Percentiles rank a stretch among this genome's conserved stretches.
Conservation (phyloP, 2,888 invertebrate species). For the Colletes collaris region DNA sequence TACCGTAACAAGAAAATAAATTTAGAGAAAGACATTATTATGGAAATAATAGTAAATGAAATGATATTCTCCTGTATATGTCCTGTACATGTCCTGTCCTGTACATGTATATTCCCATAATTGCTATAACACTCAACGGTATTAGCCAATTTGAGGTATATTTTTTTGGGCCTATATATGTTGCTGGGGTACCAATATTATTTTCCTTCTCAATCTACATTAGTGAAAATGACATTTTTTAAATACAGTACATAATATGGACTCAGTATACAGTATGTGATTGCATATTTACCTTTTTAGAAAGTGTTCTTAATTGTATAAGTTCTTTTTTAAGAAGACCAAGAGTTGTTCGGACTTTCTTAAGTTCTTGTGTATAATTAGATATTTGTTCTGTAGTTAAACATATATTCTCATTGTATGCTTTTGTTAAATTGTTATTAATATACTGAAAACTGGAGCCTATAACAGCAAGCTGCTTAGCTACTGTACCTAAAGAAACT, state of each 20-base stretch:
- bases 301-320: constrained; percentile 57
- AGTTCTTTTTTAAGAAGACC: constrained; percentile 66
- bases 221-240: constrained; percentile 25
- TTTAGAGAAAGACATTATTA: constrained; percentile 7
- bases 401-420: constrained; percentile 40
- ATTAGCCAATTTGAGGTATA: constrained; percentile 68
- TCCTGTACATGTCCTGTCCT: constrained; percentile 70
- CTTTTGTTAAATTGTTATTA: constrained; percentile 65
- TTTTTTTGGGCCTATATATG: constrained; percentile 70
- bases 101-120: constrained; percentile 71
- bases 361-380: constrained; percentile 64
- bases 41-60: constrained; percentile 4
- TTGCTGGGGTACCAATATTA: constrained; percentile 67
- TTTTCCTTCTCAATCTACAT: constrained; percentile 70
- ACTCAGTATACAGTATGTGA: constrained; percentile 4
- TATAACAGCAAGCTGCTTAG: constrained; percentile 86
- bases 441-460: constrained; percentile 85
- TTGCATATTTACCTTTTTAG: constrained; percentile 61
- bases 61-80: neutral
- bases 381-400: constrained; percentile 55
- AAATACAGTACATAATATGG: constrained; percentile 5
- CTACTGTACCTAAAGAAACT: constrained; percentile 84
- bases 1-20: neutral
- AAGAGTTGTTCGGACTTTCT: constrained; percentile 63
- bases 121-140: constrained; percentile 66